A percentile compares a stretch with the other conserved stretches of the same genome.
These are phyloP conservation scores for Cyprinodon diabolis DNA, from an alignment of 2,797 vertebrate genomes.

Conservation along the genomic window DNA sequence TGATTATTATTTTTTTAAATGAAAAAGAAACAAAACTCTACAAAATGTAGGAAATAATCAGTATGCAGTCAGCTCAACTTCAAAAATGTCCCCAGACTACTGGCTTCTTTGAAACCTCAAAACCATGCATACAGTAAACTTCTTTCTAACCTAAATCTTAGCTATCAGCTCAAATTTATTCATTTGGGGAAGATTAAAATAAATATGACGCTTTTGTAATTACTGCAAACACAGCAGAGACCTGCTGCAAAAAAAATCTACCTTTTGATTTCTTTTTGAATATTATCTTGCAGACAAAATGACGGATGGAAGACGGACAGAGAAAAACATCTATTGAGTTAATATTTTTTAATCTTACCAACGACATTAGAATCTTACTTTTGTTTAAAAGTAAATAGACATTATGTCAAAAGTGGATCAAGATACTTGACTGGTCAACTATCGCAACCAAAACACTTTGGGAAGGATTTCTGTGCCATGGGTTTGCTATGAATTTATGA, in stretches of 20 bases:
- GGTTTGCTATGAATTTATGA: constrained; percentile 15
- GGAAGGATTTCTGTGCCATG: constrained; percentile 2
- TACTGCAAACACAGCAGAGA: too few species aligned
- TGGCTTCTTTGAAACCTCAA: neutral
- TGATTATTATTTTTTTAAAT: too few species aligned
- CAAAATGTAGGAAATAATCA: neutral
- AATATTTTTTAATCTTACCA: too few species aligned
- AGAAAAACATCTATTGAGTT: too few species aligned
- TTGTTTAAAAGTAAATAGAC: constrained; percentile 1
- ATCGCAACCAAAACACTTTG: constrained; percentile 15
- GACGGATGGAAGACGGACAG: too few species aligned
- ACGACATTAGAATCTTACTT: neutral
- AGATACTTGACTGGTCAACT: neutral
- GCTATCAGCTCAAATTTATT: neutral
- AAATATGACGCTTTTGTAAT: too few species aligned
- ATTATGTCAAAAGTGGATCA: neutral
- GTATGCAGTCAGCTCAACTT: neutral
- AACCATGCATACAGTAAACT: too few species aligned
- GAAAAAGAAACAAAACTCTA: neutral
- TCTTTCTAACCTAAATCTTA: neutral
- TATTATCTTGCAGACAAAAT: too few species aligned
- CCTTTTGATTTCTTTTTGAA: too few species aligned
- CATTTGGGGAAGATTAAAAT: neutral
- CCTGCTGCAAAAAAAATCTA: too few species aligned
- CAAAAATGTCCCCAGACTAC: neutral